These are phyloP conservation scores for human (Homo sapiens) DNA, from an alignment of 2,113 vertebrate genomes.

Conservation along the genomic window GRCh38 chr22:47244501-47245000, in stretches of 20 bases:
- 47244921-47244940: not conserved
- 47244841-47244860: not conserved
- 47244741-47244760: not conserved
- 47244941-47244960: not conserved
- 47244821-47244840: accelerated
- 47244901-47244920: not conserved
- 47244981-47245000: not conserved
- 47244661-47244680: not conserved
- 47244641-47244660: not conserved
- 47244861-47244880: not conserved
- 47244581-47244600: not conserved
- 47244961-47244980: not conserved
- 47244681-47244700: not conserved
- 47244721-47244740: accelerated
- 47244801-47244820: not conserved
- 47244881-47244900: not conserved
- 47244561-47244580: not conserved
- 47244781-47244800: no score
- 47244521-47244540: not conserved
- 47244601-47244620: no score
- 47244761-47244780: accelerated
- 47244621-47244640: not conserved
- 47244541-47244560: not conserved
- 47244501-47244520: not conserved
- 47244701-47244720: not conserved